phyloP scores from a whole-genome alignment of 2,888 invertebrate genomes.

The Theodoxus fluviatilis region DNA sequence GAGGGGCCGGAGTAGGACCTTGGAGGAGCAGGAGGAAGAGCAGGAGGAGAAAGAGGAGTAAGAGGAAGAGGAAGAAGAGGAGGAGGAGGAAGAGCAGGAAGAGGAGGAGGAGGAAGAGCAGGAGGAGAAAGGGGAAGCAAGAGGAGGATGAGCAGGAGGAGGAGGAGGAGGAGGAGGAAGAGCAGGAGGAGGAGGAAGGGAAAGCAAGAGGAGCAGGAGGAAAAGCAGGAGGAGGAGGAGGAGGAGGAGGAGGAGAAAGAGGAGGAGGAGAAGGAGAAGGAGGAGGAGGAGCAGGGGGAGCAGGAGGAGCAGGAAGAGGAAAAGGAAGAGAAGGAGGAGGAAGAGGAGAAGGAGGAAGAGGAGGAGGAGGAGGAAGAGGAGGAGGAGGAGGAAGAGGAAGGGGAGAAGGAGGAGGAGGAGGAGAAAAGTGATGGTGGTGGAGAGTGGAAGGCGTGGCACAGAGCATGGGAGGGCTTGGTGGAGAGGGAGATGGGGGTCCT shows the following conservation, averaged over 20 bases:
- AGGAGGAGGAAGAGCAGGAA: background rate
- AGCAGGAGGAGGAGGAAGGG: too few species aligned
- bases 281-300: background rate
- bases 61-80: background rate
- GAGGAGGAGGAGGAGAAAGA: slow-evolving; percentile 7
- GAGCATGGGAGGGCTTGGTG: too few species aligned
- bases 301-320: background rate
- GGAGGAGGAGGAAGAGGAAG: background rate
- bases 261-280: background rate
- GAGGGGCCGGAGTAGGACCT: background rate
- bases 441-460: too few species aligned
- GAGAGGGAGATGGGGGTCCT: too few species aligned
- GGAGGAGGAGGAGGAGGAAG: too few species aligned
- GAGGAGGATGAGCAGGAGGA: too few species aligned
- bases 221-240: slow-evolving; percentile 3
- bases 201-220: too few species aligned
- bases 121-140: too few species aligned
- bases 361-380: slow-evolving; percentile 1
- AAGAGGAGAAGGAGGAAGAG: slow-evolving; percentile 6
- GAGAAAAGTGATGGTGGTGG: background rate
- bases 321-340: background rate
- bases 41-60: background rate
- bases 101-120: background rate
- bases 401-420: background rate
- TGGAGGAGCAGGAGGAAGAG: background rate